Evolutionary conservation across 2,113 vertebrate species (phyloP).

Genomic region (Cebus imitator): DNA sequence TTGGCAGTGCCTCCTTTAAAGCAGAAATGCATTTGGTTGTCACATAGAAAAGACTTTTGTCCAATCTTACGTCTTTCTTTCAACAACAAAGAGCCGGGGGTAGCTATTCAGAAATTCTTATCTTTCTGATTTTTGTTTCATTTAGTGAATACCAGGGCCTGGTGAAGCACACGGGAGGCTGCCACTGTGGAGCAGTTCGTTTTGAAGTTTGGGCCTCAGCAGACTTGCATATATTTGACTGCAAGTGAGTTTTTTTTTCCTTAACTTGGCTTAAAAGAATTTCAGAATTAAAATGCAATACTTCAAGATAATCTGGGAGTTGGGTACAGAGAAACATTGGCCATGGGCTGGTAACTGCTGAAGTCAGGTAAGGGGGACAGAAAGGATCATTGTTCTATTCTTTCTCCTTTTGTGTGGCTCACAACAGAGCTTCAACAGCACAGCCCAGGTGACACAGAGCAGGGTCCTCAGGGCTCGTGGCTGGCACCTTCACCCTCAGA

Average conservation of each 20-base stretch:
- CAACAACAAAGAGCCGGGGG: too few relatives aligned
- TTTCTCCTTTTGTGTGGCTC: neutral
- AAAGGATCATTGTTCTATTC: neutral
- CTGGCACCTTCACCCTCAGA: neutral
- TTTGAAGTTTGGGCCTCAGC: conserved; percentile 93
- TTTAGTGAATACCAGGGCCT: conserved; percentile 87
- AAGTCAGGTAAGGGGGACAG: neutral
- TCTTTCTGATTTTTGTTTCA: conserved; percentile 31
- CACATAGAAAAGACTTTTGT: neutral
- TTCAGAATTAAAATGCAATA: neutral
- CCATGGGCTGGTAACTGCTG: neutral
- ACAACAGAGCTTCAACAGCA: neutral
- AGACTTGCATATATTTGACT: conserved; percentile 93
- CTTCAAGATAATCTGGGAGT: neutral
- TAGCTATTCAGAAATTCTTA: neutral
- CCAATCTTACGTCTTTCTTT: neutral
- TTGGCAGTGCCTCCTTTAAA: neutral
- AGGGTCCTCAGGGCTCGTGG: neutral
- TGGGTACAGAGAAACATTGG: neutral
- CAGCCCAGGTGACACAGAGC: neutral
- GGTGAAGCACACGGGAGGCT: conserved; percentile 93
- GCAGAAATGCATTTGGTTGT: neutral
- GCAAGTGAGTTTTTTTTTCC: conserved; percentile 90
- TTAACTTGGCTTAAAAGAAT: neutral
- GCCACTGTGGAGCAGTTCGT: conserved; percentile 94